phyloP scores from a whole-genome alignment of 1,140 invertebrate species.

The Cotesia typhae region DNA sequence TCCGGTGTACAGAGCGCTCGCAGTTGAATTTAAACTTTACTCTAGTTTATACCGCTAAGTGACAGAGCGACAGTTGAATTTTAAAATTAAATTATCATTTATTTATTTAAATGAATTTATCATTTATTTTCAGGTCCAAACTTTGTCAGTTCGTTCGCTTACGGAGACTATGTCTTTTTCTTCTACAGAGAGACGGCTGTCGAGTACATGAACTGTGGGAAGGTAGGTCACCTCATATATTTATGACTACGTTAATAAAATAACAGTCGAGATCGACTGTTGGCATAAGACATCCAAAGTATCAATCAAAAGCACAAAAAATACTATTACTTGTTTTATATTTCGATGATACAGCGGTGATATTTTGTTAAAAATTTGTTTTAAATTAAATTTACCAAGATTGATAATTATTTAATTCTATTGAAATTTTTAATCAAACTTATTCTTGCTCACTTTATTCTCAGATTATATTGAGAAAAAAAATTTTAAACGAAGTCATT shows the following conservation, averaged over 20 bases:
- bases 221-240: constrained; percentile 67
- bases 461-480: no score
- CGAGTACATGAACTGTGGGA: constrained; percentile 96
- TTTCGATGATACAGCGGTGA: no score
- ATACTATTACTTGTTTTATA: no score
- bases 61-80: not conserved
- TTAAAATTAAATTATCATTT: constrained; percentile 6
- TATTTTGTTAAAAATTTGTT: no score
- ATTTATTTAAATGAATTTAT: not conserved
- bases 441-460: no score
- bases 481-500: no score
- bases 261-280: not conserved
- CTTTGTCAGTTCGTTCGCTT: constrained; percentile 93
- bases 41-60: not conserved
- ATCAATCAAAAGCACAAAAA: not conserved
- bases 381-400: no score
- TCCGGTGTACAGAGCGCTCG: no score
- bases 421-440: no score
- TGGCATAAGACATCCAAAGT: not conserved
- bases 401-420: no score
- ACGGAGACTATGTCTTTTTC: constrained; percentile 95
- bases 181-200: constrained; percentile 96
- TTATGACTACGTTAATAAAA: constrained; percentile 10
- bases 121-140: constrained; percentile 73
- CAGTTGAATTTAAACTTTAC: not conserved